Conservation (phyloP, 2,797 vertebrate genomes). For the Siniperca undulata region DNA sequence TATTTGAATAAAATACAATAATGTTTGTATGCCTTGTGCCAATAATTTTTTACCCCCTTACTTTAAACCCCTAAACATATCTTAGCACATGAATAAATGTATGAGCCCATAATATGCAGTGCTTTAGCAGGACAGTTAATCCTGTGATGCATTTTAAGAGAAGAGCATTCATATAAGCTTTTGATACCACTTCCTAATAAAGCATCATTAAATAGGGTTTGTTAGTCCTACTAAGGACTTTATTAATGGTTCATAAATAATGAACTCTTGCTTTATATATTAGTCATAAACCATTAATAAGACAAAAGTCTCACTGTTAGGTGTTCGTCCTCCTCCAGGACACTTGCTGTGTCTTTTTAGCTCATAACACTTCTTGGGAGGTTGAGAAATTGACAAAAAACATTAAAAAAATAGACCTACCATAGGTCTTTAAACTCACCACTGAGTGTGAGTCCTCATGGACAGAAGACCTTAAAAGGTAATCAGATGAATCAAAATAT, state of each 20-base stretch:
- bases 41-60: background rate
- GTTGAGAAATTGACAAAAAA: too few relatives aligned
- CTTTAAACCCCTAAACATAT: background rate
- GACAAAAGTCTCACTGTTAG: too few relatives aligned
- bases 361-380: too few relatives aligned
- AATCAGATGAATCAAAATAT: too few relatives aligned
- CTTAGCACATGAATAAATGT: background rate
- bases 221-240: background rate
- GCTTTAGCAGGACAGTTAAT: background rate
- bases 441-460: too few relatives aligned
- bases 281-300: background rate
- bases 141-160: background rate
- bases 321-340: too few relatives aligned
- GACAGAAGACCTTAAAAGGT: too few relatives aligned
- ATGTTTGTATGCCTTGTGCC: slow-evolving; percentile 39
- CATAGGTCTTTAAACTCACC: too few relatives aligned
- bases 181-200: background rate
- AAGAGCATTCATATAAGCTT: background rate
- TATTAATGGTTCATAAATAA: background rate
- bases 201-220: background rate
- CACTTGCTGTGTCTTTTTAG: too few relatives aligned
- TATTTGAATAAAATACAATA: slow-evolving; percentile 63
- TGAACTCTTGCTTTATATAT: background rate
- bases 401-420: too few relatives aligned
- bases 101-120: background rate